Base-by-base conservation (phyloP, 2,888 invertebrate genomes). In the Ophion obscuratus region DNA sequence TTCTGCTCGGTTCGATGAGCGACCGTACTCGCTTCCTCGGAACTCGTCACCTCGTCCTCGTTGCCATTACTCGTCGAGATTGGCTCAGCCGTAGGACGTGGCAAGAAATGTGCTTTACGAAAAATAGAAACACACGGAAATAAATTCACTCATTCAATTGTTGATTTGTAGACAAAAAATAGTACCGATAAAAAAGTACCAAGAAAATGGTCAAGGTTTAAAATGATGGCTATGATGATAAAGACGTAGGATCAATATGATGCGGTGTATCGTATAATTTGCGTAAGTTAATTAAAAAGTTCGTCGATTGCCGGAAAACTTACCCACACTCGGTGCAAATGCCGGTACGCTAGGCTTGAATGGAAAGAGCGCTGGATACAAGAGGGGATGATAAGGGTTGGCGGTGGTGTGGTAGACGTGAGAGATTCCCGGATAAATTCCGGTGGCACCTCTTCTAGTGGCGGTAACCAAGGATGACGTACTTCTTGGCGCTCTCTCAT, bases 401-500 rank as follows among this genome's bases (percentile, higher is more conserved):
- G 90, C 88, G 53, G 87, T 77, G 27, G 90, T 88, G 89, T 93
- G 94, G 87, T 93, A 93, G 90, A 93, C 90, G 87, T 92, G 93
- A 68, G 89, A 94, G 91, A 93, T 94, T 93, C 85, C 93, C 81
- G 91, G 94, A 94, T 88, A 92, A 78, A 93, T 87, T 66, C 90
- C 90, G 20, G 92, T 88, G 70, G 93, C 90, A 86, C 94, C 94
- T 92, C 94, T 95, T 91, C 95, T 95, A 79, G 95, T 94, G n/a
- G 95, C 91, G 11, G 92, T 89, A 84, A 92, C 91, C 89, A 93
- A 89, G 10, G 92, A 91, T 76, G 93, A 92, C 76, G 92, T 91
- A 80, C 94, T 95, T 67, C 98, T 95, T 0, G 98, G 98, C 11
- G 98, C 98, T 87, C 98, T 95, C 94, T 98, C 98, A 94, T 98